A percentile compares a stretch with the other conserved stretches of the same genome.
Evolutionary conservation across 2,797 vertebrate genomes (phyloP).

Genomic region (Anniella stebbinsi): DNA sequence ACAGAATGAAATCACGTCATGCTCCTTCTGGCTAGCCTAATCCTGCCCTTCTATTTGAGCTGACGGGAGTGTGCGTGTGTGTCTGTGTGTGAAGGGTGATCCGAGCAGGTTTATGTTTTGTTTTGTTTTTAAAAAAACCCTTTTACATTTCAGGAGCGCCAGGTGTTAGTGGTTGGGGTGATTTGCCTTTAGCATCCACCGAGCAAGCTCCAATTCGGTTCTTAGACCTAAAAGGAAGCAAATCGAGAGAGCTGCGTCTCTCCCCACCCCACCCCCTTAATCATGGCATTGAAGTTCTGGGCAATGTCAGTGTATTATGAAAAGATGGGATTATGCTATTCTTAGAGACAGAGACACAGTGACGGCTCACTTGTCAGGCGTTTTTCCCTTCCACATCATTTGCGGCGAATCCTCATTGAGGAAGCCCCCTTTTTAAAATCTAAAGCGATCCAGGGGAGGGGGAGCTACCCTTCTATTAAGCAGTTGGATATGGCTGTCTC

Average conservation of each 20-base stretch:
- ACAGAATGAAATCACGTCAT: constrained; percentile 64
- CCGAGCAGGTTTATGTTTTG: constrained; percentile 55
- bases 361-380: constrained; percentile 50
- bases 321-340: constrained; percentile 58
- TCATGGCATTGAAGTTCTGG: constrained; percentile 46
- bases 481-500: constrained; percentile 49
- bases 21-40: constrained; percentile 59
- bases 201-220: constrained; percentile 14
- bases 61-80: constrained; percentile 43
- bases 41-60: constrained; percentile 43
- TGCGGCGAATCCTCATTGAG: constrained; percentile 43
- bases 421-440: constrained; percentile 50
- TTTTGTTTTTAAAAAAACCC: constrained; percentile 41
- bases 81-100: constrained; percentile 33
- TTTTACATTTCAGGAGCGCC: constrained; percentile 54
- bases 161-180: constrained; percentile 15
- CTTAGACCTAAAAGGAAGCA: neutral
- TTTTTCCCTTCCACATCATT: constrained; percentile 33
- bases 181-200: constrained; percentile 18
- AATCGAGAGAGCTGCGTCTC: neutral
- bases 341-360: constrained; percentile 30
- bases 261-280: constrained; percentile 38
- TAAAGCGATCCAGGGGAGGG: constrained; percentile 16
- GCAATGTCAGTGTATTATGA: constrained; percentile 36
- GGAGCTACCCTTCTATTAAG: neutral